A percentile compares a stretch with the other conserved stretches of the same genome.
phyloP scores from a whole-genome alignment of 1,140 invertebrate genomes.

The Rhizoglyphus robini region DNA sequence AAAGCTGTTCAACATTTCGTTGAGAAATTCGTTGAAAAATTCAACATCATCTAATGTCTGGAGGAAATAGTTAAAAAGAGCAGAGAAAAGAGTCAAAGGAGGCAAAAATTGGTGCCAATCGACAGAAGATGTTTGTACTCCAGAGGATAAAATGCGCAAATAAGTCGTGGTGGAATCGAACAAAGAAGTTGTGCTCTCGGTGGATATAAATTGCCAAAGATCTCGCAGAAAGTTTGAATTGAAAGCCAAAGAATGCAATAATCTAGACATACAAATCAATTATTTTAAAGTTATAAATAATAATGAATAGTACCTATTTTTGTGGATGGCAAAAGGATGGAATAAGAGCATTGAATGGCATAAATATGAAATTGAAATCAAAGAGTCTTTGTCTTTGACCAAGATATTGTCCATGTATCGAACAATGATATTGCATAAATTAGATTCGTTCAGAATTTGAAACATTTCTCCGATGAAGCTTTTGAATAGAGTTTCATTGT shows the following conservation, averaged over 20 bases:
- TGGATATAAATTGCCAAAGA: constrained; percentile 50
- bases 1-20: constrained; percentile 22
- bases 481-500: constrained; percentile 4
- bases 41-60: constrained; percentile 76
- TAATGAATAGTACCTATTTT: constrained; percentile 47
- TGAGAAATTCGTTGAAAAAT: constrained; percentile 42
- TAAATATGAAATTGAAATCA: constrained; percentile 49
- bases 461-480: constrained; percentile 37
- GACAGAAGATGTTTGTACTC: constrained; percentile 46
- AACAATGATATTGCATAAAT: constrained; percentile 46
- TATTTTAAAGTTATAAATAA: not conserved
- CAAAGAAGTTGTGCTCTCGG: constrained; percentile 41
- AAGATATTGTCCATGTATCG: constrained; percentile 30
- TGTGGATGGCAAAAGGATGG: constrained; percentile 57
- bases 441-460: constrained; percentile 48
- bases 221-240: constrained; percentile 63
- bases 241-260: constrained; percentile 71
- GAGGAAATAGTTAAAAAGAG: constrained; percentile 62
- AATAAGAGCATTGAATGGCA: constrained; percentile 62
- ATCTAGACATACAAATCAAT: constrained; percentile 36
- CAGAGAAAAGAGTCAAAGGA: constrained; percentile 65
- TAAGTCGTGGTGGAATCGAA: constrained; percentile 48
- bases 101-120: constrained; percentile 60
- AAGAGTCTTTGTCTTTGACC: constrained; percentile 21
- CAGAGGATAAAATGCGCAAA: constrained; percentile 53